These are phyloP conservation scores for Phataginus tricuspis DNA, from an alignment of 2,797 vertebrate species.

Conservation along the genomic window DNA sequence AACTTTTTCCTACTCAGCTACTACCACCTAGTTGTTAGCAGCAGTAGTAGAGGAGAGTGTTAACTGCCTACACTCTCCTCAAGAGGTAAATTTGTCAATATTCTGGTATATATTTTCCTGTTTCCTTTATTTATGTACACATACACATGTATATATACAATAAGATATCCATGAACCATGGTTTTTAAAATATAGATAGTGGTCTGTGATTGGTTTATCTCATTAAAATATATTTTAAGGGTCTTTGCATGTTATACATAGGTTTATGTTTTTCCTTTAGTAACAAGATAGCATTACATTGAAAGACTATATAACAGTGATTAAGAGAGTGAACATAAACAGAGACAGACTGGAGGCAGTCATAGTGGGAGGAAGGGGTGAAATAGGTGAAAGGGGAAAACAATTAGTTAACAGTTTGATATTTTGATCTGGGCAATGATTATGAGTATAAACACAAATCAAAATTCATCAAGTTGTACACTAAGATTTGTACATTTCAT, in stretches of 20 bases:
- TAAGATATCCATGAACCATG: neutral
- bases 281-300: neutral
- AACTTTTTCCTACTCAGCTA: neutral
- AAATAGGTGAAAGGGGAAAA: too few relatives aligned
- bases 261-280: neutral
- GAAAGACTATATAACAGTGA: neutral
- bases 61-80: neutral
- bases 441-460: too few relatives aligned
- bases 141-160: neutral
- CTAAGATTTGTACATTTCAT: too few relatives aligned
- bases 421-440: too few relatives aligned
- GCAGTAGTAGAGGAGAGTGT: neutral
- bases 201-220: neutral
- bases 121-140: neutral
- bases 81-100: neutral
- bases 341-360: too few relatives aligned
- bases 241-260: neutral
- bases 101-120: neutral
- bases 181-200: neutral
- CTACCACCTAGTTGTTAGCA: neutral
- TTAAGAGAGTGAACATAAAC: neutral
- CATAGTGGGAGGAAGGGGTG: too few relatives aligned
- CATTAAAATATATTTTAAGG: neutral
- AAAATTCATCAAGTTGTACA: too few relatives aligned
- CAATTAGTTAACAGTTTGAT: too few relatives aligned